Evolutionary conservation across 2,113 vertebrate genomes (phyloP).

Genomic region (Oxyura jamaicensis): DNA sequence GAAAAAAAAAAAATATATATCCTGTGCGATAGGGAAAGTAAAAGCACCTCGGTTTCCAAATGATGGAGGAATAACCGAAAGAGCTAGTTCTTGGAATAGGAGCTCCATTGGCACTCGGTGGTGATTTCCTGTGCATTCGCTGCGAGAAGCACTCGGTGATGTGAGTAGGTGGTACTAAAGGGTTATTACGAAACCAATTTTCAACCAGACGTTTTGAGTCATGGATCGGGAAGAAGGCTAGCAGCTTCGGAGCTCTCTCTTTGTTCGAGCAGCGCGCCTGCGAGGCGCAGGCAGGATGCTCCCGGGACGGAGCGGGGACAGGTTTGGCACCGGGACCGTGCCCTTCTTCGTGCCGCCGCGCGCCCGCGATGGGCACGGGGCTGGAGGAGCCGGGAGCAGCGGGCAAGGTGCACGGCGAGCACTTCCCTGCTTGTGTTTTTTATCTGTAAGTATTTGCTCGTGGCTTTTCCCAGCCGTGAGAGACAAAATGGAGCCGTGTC

Average conservation of each 20-base stretch:
- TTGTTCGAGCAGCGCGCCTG: constrained; percentile 20
- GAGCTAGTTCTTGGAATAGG: constrained; percentile 71
- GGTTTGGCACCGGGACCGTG: not conserved
- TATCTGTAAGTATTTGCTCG: constrained; percentile 43
- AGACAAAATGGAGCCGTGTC: constrained; percentile 41
- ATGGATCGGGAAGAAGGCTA: constrained; percentile 55
- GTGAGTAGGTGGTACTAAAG: constrained; percentile 81
- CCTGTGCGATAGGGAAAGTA: constrained; percentile 63
- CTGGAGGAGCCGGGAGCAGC: constrained; percentile 9
- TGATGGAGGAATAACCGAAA: constrained; percentile 52
- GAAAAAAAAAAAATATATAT: constrained; percentile 25
- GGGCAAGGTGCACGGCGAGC: not conserved
- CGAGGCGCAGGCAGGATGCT: not conserved
- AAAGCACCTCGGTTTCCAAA: constrained; percentile 49
- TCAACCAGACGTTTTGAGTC: constrained; percentile 66
- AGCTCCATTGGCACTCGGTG: constrained; percentile 57
- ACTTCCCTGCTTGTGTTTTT: not conserved
- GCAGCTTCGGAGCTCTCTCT: constrained; percentile 51
- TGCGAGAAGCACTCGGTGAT: constrained; percentile 44
- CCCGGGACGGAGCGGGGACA: not conserved
- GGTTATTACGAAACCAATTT: constrained; percentile 70
- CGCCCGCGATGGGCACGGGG: not conserved
- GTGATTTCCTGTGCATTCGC: constrained; percentile 73
- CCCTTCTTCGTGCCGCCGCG: not conserved
- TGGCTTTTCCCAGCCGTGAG: constrained; percentile 8